Conservation (phyloP, 2,888 invertebrate genomes). For the Hoplodrina blanda region DNA sequence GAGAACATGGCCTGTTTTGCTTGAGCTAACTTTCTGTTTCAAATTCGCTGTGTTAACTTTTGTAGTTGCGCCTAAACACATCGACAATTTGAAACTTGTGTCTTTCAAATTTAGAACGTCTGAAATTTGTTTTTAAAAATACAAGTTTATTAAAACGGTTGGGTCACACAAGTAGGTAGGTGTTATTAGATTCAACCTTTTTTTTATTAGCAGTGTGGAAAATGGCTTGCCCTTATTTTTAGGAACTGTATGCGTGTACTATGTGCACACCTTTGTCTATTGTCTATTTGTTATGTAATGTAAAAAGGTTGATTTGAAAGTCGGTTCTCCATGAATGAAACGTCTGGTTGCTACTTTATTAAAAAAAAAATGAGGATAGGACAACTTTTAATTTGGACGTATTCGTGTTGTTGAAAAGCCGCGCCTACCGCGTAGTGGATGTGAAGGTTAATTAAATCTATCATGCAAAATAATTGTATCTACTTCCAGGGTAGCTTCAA, state of each 20-base stretch:
- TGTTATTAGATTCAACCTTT: too few relatives aligned
- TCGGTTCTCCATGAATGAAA: neutral
- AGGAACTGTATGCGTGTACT: too few relatives aligned
- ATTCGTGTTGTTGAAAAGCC: constrained; percentile 42
- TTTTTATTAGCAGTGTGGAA: too few relatives aligned
- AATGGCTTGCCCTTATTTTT: too few relatives aligned
- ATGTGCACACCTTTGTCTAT: too few relatives aligned
- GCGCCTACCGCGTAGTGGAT: constrained; percentile 28
- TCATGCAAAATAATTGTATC: constrained; percentile 41
- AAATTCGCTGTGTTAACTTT: constrained; percentile 23
- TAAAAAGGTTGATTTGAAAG: neutral
- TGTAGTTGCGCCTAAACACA: neutral
- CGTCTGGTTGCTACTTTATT: neutral
- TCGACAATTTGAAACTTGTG: neutral
- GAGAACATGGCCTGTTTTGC: constrained; percentile 36
- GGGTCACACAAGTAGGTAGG: too few relatives aligned
- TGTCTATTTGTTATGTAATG: too few relatives aligned
- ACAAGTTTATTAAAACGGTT: too few relatives aligned
- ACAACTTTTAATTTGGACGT: constrained; percentile 32
- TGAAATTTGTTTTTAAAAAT: neutral
- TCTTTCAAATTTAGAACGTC: neutral
- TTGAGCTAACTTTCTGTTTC: constrained; percentile 29
- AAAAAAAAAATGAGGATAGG: neutral
- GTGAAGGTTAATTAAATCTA: constrained; percentile 39
- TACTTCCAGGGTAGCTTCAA: constrained; percentile 3